Base-by-base conservation (phyloP, 2,888 invertebrate genomes). In the Phlogophora meticulosa region DNA sequence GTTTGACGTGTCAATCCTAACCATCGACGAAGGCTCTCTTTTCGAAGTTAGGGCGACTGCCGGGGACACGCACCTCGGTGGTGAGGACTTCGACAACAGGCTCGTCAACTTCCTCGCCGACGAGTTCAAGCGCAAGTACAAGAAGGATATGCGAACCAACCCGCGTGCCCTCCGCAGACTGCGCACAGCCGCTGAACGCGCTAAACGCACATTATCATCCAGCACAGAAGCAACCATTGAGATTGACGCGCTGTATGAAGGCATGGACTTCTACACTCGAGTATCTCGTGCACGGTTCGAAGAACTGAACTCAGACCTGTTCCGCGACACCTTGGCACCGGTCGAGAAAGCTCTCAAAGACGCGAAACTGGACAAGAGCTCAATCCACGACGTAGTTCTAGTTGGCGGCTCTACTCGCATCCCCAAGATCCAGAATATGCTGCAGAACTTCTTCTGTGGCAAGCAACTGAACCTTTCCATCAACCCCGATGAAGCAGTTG, bases 341-440 rank as follows among this genome's bases (percentile, higher is more conserved):
- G 98, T 98, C 0, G 97, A 98, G 86, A 97, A 97, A 83, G 97
- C 98, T 0, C 93, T 98, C 10, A 95, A 96, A 32, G 98, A 98
- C 85, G 98, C 98, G 0, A 97, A 98, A 86, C 92, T 98, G 91
- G 98, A 98, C 91, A 98, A 98, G 87, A 94, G 95, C 57, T 94
- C 96, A 24, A 97, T 98, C 63, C 96, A 98, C 84, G 98, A 98
- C 80, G 97, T 98, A 5, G 98, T 98, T 0, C 94, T 98, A 13
- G 98, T 98, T 34, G 98, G 98, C 15, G 98, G 98, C 22, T 98
- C 98, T 0, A 98, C 97, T 0, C 96, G 98, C 57, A 98, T 98
- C 57, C 98, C 98, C 0, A 98, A 98, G 88, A 97, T 98, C 55
- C 98, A 98, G 88, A 97, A 93, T 76, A 95, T 98, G 88, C 92